phyloP scores from a whole-genome alignment of 1,140 invertebrate genomes.

The Harpegnathos saltator region DNA sequence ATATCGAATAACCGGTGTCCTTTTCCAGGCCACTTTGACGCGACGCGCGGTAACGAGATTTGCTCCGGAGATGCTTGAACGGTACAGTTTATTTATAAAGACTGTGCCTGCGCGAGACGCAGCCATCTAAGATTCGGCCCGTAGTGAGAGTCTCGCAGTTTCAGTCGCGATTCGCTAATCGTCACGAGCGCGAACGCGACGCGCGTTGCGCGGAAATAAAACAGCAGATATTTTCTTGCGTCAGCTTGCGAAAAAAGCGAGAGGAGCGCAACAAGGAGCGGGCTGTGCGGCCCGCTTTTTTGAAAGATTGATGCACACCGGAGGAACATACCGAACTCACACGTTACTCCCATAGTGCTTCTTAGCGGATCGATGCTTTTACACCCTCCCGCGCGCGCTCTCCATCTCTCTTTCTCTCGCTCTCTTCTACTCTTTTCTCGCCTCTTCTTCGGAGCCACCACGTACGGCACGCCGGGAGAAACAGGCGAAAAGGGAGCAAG shows the following conservation, averaged over 20 bases:
- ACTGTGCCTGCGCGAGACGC: too few relatives aligned
- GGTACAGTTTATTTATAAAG: conserved; percentile 22
- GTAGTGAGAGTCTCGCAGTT: too few relatives aligned
- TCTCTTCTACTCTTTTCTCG: conserved; percentile 36
- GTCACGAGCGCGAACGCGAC: too few relatives aligned
- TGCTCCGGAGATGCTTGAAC: background rate
- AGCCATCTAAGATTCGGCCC: too few relatives aligned
- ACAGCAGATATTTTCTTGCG: background rate
- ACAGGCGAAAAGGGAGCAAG: background rate
- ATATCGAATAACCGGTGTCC: conserved; percentile 29
- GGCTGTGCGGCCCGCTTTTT: background rate
- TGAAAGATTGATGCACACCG: conserved; percentile 33
- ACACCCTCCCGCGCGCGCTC: conserved; percentile 55
- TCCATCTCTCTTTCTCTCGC: background rate
- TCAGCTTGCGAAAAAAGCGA: background rate
- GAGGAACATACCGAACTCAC: conserved; percentile 74
- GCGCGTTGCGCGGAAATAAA: too few relatives aligned
- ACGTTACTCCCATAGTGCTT: conserved; percentile 75
- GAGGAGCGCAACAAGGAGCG: background rate
- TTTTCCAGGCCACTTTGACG: conserved; percentile 4
- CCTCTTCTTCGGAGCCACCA: background rate
- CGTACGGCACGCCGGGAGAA: background rate
- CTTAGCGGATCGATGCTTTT: conserved; percentile 80
- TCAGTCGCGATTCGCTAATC: too few relatives aligned
- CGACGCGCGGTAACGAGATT: conserved; percentile 41